These are phyloP conservation scores for Acleris laterana DNA, from an alignment of 2,888 invertebrate species.

Conservation along the genomic window DNA sequence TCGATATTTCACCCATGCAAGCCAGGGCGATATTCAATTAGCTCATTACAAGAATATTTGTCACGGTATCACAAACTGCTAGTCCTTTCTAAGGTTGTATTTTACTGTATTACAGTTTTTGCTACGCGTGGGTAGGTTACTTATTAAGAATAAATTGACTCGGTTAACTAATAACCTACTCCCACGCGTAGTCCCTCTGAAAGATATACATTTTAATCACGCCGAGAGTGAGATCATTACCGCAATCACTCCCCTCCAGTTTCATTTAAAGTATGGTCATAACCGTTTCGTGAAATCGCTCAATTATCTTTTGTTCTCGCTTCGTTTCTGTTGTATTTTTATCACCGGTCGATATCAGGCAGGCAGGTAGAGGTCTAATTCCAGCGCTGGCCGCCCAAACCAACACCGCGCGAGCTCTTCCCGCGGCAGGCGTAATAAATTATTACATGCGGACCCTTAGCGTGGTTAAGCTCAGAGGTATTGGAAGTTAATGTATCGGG, in stretches of 20 bases:
- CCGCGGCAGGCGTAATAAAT: slow-evolving; percentile 64
- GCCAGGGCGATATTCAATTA: no score
- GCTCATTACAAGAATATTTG: no score
- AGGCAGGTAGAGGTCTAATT: slow-evolving; percentile 34
- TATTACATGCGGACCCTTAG: slow-evolving; percentile 73
- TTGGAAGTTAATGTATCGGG: slow-evolving; percentile 70
- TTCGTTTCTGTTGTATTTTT: slow-evolving; percentile 32
- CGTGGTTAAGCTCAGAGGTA: slow-evolving; percentile 68
- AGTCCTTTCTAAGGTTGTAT: no score
- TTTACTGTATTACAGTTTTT: no score
- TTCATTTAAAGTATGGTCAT: slow-evolving; percentile 4
- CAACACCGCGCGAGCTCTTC: slow-evolving; percentile 29
- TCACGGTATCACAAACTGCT: no score
- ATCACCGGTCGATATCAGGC: slow-evolving; percentile 31
- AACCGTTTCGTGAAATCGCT: slow-evolving; percentile 2
- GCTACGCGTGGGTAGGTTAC: no score
- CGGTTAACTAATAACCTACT: no score
- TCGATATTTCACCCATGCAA: no score
- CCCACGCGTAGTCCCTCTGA: no score
- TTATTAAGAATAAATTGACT: no score
- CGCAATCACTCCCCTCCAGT: neutral
- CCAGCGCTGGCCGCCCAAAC: slow-evolving; percentile 32
- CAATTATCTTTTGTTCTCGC: slow-evolving; percentile 16
- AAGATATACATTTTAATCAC: no score
- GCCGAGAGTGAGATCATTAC: neutral